These are phyloP conservation scores for Hirudo medicinalis DNA, from an alignment of 1,140 invertebrate genomes.

Conservation along the genomic window DNA sequence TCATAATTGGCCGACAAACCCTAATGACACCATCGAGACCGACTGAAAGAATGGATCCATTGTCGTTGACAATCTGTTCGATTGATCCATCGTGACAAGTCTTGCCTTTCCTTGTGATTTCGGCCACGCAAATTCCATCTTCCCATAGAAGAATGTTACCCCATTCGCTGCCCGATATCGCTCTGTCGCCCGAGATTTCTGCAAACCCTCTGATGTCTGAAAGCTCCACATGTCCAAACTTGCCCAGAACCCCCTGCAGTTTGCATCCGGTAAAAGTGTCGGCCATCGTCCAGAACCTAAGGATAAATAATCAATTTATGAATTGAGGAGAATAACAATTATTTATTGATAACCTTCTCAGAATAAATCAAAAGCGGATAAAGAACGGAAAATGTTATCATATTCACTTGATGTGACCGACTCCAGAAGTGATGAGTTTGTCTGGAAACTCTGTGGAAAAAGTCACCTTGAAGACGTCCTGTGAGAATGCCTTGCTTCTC, in stretches of 20 bases:
- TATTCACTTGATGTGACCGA: conserved; percentile 58
- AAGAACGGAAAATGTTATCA: neutral
- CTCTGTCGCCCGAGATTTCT: conserved; percentile 71
- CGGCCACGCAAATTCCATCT: conserved; percentile 45
- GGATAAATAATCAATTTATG: neutral
- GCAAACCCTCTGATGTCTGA: conserved; percentile 69
- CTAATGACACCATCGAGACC: conserved; percentile 66
- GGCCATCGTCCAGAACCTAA: conserved; percentile 74
- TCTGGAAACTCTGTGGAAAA: conserved; percentile 65
- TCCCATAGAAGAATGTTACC: conserved; percentile 81
- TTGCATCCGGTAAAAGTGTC: conserved; percentile 77
- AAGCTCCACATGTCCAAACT: conserved; percentile 77
- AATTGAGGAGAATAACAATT: neutral
- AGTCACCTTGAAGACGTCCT: conserved; percentile 56
- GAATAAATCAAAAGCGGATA: neutral
- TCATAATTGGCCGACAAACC: conserved; percentile 25
- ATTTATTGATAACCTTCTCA: neutral
- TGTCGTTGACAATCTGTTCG: conserved; percentile 54
- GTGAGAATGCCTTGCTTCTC: conserved; percentile 62
- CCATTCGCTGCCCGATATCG: conserved; percentile 63
- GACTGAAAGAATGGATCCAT: conserved; percentile 48
- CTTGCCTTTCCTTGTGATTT: conserved; percentile 24
- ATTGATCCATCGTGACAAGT: conserved; percentile 62
- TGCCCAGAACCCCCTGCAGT: conserved; percentile 64
- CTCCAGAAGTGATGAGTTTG: conserved; percentile 60